These are phyloP conservation scores for Mergus octosetaceus DNA, from an alignment of 2,797 vertebrate genomes.

Conservation along the genomic window DNA sequence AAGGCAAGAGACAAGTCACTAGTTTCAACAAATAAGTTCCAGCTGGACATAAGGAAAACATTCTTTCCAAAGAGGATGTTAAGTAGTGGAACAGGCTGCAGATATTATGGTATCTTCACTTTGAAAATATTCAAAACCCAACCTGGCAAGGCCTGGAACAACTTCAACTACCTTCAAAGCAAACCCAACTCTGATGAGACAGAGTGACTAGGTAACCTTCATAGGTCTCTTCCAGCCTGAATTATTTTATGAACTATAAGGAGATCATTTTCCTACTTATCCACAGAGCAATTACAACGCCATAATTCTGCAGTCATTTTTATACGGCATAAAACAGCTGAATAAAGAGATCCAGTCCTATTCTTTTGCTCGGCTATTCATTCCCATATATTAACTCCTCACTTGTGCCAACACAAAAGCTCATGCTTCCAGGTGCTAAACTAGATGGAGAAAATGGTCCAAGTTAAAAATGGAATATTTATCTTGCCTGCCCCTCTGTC, in stretches of 20 bases:
- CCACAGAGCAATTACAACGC: not conserved
- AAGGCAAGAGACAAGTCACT: not conserved
- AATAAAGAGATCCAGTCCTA: slow-evolving; percentile 2
- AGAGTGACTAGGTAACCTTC: not conserved
- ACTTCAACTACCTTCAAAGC: not conserved
- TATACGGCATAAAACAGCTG: not conserved
- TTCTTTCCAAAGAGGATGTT: not conserved
- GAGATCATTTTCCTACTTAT: not conserved
- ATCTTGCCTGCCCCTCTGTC: not conserved
- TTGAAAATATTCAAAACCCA: not conserved
- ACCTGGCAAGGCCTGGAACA: not conserved
- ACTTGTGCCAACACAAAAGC: slow-evolving; percentile 18
- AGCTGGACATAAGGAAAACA: not conserved
- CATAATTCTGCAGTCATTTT: slow-evolving; percentile 18
- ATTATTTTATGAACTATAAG: not conserved
- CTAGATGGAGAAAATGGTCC: not conserved
- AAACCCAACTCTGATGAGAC: not conserved
- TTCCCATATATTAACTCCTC: not conserved
- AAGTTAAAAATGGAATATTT: slow-evolving; percentile 42
- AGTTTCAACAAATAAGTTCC: not conserved
- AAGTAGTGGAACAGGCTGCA: not conserved
- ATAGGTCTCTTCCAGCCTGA: not conserved
- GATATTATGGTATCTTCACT: not conserved
- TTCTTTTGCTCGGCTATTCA: not conserved
- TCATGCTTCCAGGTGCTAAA: slow-evolving; percentile 29